Percentiles rank a stretch among this genome's conserved stretches.
phyloP scores from a whole-genome alignment of 2,797 vertebrate species.

The Eulemur mongoz region DNA sequence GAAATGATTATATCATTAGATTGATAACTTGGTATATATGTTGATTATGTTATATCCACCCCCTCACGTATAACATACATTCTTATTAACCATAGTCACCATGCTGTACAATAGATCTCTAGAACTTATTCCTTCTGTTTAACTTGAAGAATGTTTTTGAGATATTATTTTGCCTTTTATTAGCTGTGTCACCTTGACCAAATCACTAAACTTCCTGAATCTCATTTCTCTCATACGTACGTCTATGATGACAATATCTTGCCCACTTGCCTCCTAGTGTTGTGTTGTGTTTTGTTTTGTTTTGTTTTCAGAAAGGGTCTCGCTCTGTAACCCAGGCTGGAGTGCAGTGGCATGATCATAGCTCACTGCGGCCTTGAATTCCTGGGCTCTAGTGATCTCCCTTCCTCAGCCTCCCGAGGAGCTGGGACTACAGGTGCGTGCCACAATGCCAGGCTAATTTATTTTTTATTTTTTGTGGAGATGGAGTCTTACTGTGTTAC shows the following conservation, averaged over 20 bases:
- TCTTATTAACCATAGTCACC: background rate
- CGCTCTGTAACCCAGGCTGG: background rate
- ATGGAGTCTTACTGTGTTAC: background rate
- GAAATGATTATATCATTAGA: background rate
- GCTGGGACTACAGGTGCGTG: background rate
- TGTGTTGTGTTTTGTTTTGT: background rate
- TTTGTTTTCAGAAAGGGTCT: background rate
- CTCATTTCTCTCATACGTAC: background rate
- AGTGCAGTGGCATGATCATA: background rate
- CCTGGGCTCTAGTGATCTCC: background rate
- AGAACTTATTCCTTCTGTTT: background rate
- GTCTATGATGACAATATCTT: background rate
- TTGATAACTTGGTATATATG: background rate
- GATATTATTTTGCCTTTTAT: background rate
- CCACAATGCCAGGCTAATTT: background rate
- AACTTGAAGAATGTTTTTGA: background rate
- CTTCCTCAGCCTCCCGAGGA: background rate
- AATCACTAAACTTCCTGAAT: background rate
- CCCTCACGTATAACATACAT: background rate
- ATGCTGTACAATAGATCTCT: background rate
- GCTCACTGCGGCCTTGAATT: background rate
- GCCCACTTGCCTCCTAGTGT: too few species aligned
- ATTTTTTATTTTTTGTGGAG: background rate
- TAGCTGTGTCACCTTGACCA: background rate
- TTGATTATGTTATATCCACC: background rate